Base-by-base conservation (phyloP, 2,797 vertebrate species). In the Florisuga fusca region DNA sequence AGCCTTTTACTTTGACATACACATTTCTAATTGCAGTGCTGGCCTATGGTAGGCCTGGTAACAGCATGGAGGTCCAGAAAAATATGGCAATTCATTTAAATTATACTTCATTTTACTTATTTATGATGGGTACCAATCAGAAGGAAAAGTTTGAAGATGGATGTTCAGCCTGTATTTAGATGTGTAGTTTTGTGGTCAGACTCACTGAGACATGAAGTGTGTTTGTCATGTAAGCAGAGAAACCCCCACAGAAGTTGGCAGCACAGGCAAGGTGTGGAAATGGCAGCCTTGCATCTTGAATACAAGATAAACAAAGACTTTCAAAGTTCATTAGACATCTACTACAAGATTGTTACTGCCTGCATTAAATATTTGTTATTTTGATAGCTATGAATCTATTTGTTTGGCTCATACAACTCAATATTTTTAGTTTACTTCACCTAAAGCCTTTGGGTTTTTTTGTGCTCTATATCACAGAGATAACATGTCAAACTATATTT, bases 1-100 rank as follows among this genome's bases (percentile, higher is more conserved):
- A 84, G 84, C 15, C 18, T 84, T 91, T 83, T 62, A 27, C 18
- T 66, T 91, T 54, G 45, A 80, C 78, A 75, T 59, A 66, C 1
- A 8, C 12, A 43, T 58, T 94, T 93, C 29, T 85, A 51, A 83
- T 72, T 6, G 3, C 54, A 77, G 31, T 85, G 22, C 29, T 68
- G 67, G 61, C 9, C 53, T 90, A 43, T 72, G 43, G 20, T 83
- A 94, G 53, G 38, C 62, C 67, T 66, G 21, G 58, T 64, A 89
- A 64, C 16, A 79, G 41, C 57, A 89, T 41, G 31, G 19, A 63
- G 50, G 55, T 27, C 27, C 45, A 90, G 69, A 89, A 73, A 91
- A 89, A 86, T 78, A 76, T 29, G 51, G 20, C 84, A 89, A 93
- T 84, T 85, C 20, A 62, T 85, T 93, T 96, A 94, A 85, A 66